Evolutionary conservation across 1,140 invertebrate genomes (phyloP), one percentile per base, ranked within the genome.

Genomic region (Scylla paramamosain): DNA sequence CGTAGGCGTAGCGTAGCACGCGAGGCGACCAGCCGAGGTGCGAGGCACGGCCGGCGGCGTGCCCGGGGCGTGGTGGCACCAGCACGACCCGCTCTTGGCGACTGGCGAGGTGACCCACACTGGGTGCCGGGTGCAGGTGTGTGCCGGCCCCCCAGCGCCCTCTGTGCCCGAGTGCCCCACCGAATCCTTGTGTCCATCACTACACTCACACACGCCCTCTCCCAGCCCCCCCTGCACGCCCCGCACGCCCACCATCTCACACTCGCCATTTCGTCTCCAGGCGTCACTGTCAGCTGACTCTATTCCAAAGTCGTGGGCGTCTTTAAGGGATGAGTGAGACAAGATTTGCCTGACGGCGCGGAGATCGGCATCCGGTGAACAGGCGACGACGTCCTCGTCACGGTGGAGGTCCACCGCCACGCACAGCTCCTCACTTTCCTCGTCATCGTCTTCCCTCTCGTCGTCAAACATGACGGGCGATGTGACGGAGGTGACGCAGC

Each of bases 401-500:
- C 91, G 91, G 48, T 46, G 90, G 20, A 84, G 95, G 8, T 95
- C 94, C 28, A 84, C 91, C 16, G 7, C 25, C 0, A 10, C n/a
- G 20, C 39, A 32, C 4, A 32, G 25, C 8, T 92, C 83, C 31
- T 86, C 91, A 20, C 52, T 45, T 48, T 87, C 90, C 31, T 94
- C 83, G n/a, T 32, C 86, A 4, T 92, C 94, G 25, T 95, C 84
- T 14, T 95, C 94, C 28, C 83, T n/a, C 8, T 93, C 92, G 45
- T 95, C 93, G 48, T 94, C 92, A 67, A 96, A 96, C 95, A 96
- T 96, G 20, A 96, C 93, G 4, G 96, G 96, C 20, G 96, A 96
- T 10, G 95, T 95, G 77, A 96, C 96, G 31, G 96, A 96, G n/a
- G 96, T 96, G 28, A 95, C 96, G 89, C 96, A 96, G 8, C 96